Conservation (phyloP, 1,140 invertebrate genomes). For the Zelostemma sp. region DNA sequence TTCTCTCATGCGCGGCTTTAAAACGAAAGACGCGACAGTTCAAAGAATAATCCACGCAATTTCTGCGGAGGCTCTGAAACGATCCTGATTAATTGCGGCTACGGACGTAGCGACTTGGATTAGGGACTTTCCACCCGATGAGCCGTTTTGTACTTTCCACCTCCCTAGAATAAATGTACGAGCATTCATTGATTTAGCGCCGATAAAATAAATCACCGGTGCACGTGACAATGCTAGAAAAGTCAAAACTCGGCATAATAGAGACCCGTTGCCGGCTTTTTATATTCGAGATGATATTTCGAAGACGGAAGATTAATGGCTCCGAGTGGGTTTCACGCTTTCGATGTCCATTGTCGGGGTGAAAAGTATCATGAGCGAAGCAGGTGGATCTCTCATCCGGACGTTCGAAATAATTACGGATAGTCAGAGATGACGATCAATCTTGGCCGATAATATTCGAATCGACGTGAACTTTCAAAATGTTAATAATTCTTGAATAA, state of each 20-base stretch:
- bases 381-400: conserved; percentile 1
- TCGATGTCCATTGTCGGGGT: no score
- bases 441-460: conserved; percentile 44
- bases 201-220: no score
- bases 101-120: conserved; percentile 1
- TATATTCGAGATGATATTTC: no score
- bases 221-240: no score
- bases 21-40: neutral
- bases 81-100: conserved; percentile 8
- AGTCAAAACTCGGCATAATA: no score
- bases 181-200: no score
- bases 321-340: no score
- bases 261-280: no score
- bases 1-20: neutral
- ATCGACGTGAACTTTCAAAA: conserved; percentile 34
- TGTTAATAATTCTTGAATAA: no score
- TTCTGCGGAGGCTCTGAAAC: neutral
- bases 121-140: conserved; percentile 3
- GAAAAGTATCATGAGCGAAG: no score
- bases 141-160: neutral
- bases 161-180: no score
- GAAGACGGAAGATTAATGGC: no score
- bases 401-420: conserved; percentile 37
- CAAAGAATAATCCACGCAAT: conserved; percentile 4
- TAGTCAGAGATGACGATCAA: conserved; percentile 40